Evolutionary conservation across 53 echinoderm and acorn worm genomes (phyloP).

Genomic region (Glandiceps talaboti): DNA sequence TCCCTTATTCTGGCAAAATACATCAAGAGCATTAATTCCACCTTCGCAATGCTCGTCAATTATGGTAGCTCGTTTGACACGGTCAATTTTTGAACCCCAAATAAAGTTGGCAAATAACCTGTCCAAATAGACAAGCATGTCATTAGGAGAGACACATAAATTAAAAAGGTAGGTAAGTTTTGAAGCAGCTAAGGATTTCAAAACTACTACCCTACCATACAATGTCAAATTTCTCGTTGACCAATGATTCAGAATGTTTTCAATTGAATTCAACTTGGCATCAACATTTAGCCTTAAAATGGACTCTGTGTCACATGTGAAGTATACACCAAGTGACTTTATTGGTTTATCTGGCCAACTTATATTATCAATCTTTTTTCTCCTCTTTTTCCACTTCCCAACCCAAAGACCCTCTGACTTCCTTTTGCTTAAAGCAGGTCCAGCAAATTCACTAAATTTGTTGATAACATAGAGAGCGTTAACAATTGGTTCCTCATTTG

Average conservation of each 20-base stretch:
- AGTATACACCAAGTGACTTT: slow-evolving; percentile 6
- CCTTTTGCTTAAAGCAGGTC: background rate
- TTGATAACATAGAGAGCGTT: background rate
- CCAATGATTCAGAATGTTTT: slow-evolving; percentile 4
- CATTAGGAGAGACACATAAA: background rate
- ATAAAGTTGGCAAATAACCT: background rate
- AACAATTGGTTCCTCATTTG: background rate
- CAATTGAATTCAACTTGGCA: background rate
- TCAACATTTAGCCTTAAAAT: background rate
- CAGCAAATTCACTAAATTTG: background rate
- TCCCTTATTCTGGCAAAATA: background rate
- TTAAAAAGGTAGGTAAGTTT: slow-evolving; percentile 3
- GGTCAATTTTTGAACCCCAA: background rate
- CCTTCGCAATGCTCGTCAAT: background rate
- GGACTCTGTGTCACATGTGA: background rate
- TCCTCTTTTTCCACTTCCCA: background rate
- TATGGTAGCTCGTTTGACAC: background rate
- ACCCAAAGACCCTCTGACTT: slow-evolving; percentile 4
- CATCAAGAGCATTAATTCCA: background rate
- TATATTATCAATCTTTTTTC: background rate
- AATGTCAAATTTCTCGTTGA: slow-evolving; percentile 4
- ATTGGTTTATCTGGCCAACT: slow-evolving; percentile 2
- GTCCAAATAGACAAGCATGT: background rate
- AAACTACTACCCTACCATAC: background rate
- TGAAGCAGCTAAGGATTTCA: slow-evolving; percentile 4